phyloP scores from a whole-genome alignment of 2,113 vertebrate genomes.

The Centropristis striata region DNA sequence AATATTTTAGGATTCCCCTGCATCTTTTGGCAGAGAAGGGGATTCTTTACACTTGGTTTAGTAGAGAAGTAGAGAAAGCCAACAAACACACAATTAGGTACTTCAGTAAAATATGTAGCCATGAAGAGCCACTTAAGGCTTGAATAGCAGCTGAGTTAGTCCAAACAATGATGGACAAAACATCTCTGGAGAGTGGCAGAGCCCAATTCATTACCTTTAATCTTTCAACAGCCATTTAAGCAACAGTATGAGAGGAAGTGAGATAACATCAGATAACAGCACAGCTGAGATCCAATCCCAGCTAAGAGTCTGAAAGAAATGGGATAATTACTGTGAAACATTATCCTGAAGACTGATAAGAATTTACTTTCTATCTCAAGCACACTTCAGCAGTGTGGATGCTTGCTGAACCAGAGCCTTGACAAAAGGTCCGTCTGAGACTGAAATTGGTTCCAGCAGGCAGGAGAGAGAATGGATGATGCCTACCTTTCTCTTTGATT shows the following conservation, averaged over 20 bases:
- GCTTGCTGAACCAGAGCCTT: not conserved
- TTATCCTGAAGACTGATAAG: not conserved
- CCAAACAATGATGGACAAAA: not conserved
- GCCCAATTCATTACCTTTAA: not conserved
- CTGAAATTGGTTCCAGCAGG: not conserved
- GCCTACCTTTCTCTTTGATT: not conserved
- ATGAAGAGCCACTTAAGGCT: not conserved
- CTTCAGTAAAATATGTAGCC: not conserved
- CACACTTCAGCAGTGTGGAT: not conserved
- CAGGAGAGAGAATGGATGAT: not conserved
- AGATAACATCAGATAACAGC: not conserved
- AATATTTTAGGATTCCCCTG: no score
- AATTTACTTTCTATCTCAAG: not conserved
- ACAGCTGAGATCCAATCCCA: constrained; percentile 3
- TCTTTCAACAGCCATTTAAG: not conserved
- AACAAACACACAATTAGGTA: not conserved
- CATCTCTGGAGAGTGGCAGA: not conserved
- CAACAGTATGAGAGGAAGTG: not conserved
- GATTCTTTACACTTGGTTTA: no score
- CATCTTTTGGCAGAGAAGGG: no score
- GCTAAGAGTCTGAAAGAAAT: not conserved
- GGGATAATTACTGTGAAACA: not conserved
- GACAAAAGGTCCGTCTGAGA: not conserved
- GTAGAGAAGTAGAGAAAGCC: no score
- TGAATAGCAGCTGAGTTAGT: not conserved